A percentile compares a stretch with the other conserved stretches of the same genome.
phyloP scores from a whole-genome alignment of 2,888 invertebrate genomes.

The Drosophila nigricruria region DNA sequence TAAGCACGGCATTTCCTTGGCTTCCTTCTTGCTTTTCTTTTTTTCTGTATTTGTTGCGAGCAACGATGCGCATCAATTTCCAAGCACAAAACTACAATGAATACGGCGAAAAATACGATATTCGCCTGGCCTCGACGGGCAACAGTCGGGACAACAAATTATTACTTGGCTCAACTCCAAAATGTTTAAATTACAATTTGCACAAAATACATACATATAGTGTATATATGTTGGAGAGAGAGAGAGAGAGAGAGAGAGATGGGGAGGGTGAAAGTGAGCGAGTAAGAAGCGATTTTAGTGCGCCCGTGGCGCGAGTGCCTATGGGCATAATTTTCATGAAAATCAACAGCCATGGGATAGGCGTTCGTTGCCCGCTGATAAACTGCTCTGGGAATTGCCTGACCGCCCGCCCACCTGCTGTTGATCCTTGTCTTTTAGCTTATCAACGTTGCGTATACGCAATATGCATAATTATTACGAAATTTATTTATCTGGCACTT shows the following conservation, averaged over 20 bases:
- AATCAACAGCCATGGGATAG: constrained; percentile 57
- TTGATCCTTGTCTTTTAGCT: constrained; percentile 25
- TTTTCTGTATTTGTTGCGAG: constrained; percentile 25
- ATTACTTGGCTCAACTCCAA: constrained; percentile 78
- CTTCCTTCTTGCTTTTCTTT: constrained; percentile 4
- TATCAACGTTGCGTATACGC: constrained; percentile 48
- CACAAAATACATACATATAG: constrained; percentile 41
- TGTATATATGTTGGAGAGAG: background rate
- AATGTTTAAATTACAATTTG: constrained; percentile 82
- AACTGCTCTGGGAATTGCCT: constrained; percentile 44
- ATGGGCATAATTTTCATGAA: constrained; percentile 52
- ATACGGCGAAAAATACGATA: constrained; percentile 28
- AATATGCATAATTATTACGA: constrained; percentile 21
- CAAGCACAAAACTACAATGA: constrained; percentile 57
- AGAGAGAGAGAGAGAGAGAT: background rate
- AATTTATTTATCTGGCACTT: constrained; percentile 3
- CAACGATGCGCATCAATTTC: constrained; percentile 76
- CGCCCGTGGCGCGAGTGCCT: constrained; percentile 22
- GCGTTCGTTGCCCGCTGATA: constrained; percentile 38
- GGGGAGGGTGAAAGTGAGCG: background rate
- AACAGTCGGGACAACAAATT: constrained; percentile 70
- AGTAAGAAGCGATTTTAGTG: constrained; percentile 56
- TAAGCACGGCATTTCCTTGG: constrained; percentile 62
- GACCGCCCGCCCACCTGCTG: constrained; percentile 50
- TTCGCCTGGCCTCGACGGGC: constrained; percentile 58